phyloP scores from a whole-genome alignment of 2,888 invertebrate genomes.

The Orthosia gothica region DNA sequence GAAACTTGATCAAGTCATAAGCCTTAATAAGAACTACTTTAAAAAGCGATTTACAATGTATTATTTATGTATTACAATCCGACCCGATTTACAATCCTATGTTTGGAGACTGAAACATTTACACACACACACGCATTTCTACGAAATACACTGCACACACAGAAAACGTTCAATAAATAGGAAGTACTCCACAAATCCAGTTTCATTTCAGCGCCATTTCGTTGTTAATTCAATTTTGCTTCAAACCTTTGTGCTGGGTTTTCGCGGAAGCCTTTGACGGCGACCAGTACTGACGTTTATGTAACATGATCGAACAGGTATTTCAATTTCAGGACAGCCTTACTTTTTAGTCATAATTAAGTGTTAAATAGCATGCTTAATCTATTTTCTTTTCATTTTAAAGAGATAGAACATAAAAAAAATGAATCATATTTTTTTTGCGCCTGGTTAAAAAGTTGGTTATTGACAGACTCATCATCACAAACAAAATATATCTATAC shows the following conservation, averaged over 20 bases:
- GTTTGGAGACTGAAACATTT: not conserved
- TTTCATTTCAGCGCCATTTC: not conserved
- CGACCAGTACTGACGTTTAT: not conserved
- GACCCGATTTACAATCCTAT: not conserved
- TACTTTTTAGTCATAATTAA: not conserved
- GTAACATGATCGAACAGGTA: not conserved
- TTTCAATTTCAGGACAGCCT: not conserved
- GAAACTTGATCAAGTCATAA: too few species aligned
- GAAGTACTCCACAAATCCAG: not conserved
- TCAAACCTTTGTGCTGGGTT: conserved; percentile 8
- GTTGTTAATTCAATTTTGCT: conserved; percentile 30
- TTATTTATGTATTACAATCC: too few species aligned
- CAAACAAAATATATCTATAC: too few species aligned
- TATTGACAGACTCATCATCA: too few species aligned
- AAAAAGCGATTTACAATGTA: not conserved
- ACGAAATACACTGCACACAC: not conserved
- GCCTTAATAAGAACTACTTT: not conserved
- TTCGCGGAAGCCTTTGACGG: conserved; percentile 29
- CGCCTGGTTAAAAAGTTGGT: too few species aligned
- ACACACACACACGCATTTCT: not conserved
- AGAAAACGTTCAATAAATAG: not conserved
- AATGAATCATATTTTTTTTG: too few species aligned
- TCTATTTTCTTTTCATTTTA: too few species aligned
- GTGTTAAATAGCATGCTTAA: not conserved
- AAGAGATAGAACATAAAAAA: too few species aligned